Percentiles rank a stretch among this genome's conserved stretches.
Evolutionary conservation across 2,888 invertebrate genomes (phyloP).

Genomic region (Drosophila lacicola): DNA sequence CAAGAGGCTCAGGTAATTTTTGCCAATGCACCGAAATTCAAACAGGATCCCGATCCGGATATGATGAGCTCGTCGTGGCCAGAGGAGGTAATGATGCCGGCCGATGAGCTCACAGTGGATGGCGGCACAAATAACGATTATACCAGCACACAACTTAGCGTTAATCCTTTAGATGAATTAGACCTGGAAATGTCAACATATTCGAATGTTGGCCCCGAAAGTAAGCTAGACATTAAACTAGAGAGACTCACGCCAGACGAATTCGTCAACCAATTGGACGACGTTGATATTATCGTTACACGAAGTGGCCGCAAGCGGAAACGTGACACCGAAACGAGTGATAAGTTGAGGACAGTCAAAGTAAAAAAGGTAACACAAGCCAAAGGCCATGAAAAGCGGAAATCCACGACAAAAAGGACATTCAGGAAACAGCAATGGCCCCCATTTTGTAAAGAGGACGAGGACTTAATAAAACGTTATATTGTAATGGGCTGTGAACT

Average conservation of each 20-base stretch:
- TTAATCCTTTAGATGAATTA: constrained; percentile 74
- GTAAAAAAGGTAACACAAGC: constrained; percentile 34
- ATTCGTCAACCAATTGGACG: constrained; percentile 40
- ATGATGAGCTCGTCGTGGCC: constrained; percentile 59
- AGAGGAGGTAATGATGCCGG: constrained; percentile 67
- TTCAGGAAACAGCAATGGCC: constrained; percentile 68
- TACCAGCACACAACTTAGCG: constrained; percentile 44
- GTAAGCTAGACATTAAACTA: constrained; percentile 49
- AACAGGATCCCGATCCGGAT: constrained; percentile 63
- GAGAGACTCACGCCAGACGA: constrained; percentile 57
- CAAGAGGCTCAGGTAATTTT: constrained; percentile 78
- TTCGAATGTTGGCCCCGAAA: constrained; percentile 27
- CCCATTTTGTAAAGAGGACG: constrained; percentile 73
- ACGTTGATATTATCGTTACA: constrained; percentile 62
- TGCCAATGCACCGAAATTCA: constrained; percentile 61
- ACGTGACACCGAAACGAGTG: constrained; percentile 34
- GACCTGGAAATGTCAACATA: constrained; percentile 57
- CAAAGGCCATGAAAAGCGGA: constrained; percentile 38
- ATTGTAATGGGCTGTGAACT: constrained; percentile 83
- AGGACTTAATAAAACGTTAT: constrained; percentile 81
- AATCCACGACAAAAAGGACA: constrained; percentile 31
- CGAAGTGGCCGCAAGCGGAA: constrained; percentile 58
- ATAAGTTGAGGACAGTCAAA: constrained; percentile 33
- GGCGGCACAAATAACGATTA: constrained; percentile 40
- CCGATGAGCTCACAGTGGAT: constrained; percentile 61